Base-by-base conservation (phyloP, 2,888 invertebrate species). In the Synergus japonicus region DNA sequence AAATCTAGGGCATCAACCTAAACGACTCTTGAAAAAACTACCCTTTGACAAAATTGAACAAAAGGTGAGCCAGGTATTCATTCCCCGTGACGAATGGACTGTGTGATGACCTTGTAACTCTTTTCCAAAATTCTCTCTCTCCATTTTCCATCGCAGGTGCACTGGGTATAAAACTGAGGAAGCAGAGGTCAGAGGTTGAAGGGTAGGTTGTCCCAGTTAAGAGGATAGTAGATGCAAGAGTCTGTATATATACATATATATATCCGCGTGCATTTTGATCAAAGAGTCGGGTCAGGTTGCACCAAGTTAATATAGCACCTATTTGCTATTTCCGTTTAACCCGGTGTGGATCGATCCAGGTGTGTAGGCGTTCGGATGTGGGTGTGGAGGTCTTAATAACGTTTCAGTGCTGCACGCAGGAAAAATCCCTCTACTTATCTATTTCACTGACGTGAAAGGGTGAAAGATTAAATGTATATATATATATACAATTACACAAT, bases 311-410 rank as follows among this genome's bases (percentile, higher is more conserved):
- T 29, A 29, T 29, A 29, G 29, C 3, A 29, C 29, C 29, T 29
- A 29, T 29, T 29, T 29, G 29, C 29, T 29, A 29, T 46, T 29
- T 15, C 15, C 4, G 22, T 49, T 49, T 15, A 69, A 44, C 69
- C 69, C 37, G 22, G 29, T 69, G 22, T 49, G 29, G 69, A 69
- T 69, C 69, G 69, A 69, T 69, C 29, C 49, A 69, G 69, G 49
- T 49, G 69, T 67, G 66, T 66, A 10, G 41, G 41, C 15, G 41
- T 66, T 18, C 18, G 3, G 10, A 4, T 44, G 18, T 67, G 43
- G 67, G 44, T 46, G 69, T n/a, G 13, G 49, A 3, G 29, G 9
- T 69, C 7, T 43, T 10, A 54, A 7, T 43, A 9, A 9, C 1
- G 10, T 10, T 49, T 13, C 10, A 49, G 13, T 60, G 18, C 2